phyloP scores from a whole-genome alignment of 2,888 invertebrate genomes.

The Ochropacha duplaris region DNA sequence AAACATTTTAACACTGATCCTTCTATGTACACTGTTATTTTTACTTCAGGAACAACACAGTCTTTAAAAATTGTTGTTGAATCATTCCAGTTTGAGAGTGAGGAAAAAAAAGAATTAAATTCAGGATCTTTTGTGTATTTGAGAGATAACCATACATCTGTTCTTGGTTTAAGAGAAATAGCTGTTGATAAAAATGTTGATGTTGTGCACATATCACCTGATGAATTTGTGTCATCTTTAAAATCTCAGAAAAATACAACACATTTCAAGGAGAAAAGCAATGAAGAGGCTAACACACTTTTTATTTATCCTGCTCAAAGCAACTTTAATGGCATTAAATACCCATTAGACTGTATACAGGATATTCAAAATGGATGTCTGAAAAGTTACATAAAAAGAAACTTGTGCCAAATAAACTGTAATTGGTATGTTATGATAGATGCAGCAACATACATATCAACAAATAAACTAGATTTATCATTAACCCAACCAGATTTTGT shows the following conservation, averaged over 20 bases:
- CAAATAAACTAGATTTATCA: constrained; percentile 89
- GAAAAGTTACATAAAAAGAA: constrained; percentile 62
- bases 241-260: constrained; percentile 28
- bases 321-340: constrained; percentile 97
- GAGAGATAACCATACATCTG: constrained; percentile 97
- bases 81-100: constrained; percentile 85
- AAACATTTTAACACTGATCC: constrained; percentile 91
- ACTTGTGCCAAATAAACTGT: constrained; percentile 62
- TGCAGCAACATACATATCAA: constrained; percentile 91
- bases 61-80: constrained; percentile 93
- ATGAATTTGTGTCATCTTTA: constrained; percentile 76
- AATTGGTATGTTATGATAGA: constrained; percentile 92
- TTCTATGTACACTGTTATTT: constrained; percentile 93
- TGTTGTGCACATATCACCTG: constrained; percentile 82
- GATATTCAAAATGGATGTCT: constrained; percentile 84
- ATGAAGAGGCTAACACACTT: constrained; percentile 74
- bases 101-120: constrained; percentile 39
- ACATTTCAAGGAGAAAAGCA: constrained; percentile 31
- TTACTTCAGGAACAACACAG: constrained; percentile 97
- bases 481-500: constrained; percentile 93
- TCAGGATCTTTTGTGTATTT: constrained; percentile 89
- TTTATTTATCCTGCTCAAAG: constrained; percentile 96
- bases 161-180: constrained; percentile 94
- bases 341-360: constrained; percentile 89
- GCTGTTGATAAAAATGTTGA: constrained; percentile 82